Percentiles rank a stretch among this genome's conserved stretches.
Conservation (phyloP, 2,888 invertebrate genomes). For the Amphipyra berbera region DNA sequence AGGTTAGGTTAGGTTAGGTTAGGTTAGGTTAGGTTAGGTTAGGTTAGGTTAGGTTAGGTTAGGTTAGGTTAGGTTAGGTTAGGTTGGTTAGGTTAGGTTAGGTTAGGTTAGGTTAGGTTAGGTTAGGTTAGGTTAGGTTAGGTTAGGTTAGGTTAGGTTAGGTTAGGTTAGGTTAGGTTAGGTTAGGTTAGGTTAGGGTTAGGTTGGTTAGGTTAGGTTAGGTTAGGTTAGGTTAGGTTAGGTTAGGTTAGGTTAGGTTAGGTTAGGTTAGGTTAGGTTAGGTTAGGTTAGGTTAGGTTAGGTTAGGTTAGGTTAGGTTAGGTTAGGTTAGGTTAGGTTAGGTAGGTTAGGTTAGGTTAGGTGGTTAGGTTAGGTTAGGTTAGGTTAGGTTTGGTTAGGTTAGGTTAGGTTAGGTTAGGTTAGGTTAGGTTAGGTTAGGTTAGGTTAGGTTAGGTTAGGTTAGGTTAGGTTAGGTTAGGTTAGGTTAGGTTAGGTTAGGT, state of each 20-base stretch:
- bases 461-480: conserved; percentile 12
- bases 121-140: conserved; percentile 35
- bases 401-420: conserved; percentile 40
- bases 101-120: conserved; percentile 36
- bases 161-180: conserved; percentile 35
- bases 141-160: conserved; percentile 29
- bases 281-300: conserved; percentile 9
- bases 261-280: conserved; percentile 17
- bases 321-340: conserved; percentile 29
- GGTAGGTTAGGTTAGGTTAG: too few species aligned
- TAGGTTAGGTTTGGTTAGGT: conserved; percentile 38
- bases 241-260: conserved; percentile 38
- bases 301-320: conserved; percentile 12
- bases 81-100: conserved; percentile 28
- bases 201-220: too few species aligned
- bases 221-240: conserved; percentile 41
- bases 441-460: conserved; percentile 28
- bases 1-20: conserved; percentile 37
- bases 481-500: conserved; percentile 9
- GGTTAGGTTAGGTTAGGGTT: too few species aligned
- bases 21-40: conserved; percentile 33
- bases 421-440: conserved; percentile 40
- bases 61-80: conserved; percentile 35
- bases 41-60: conserved; percentile 38
- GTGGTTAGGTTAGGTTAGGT: too few species aligned